phyloP scores from a whole-genome alignment of 2,113 vertebrate species.

The Gallinago undulata region DNA sequence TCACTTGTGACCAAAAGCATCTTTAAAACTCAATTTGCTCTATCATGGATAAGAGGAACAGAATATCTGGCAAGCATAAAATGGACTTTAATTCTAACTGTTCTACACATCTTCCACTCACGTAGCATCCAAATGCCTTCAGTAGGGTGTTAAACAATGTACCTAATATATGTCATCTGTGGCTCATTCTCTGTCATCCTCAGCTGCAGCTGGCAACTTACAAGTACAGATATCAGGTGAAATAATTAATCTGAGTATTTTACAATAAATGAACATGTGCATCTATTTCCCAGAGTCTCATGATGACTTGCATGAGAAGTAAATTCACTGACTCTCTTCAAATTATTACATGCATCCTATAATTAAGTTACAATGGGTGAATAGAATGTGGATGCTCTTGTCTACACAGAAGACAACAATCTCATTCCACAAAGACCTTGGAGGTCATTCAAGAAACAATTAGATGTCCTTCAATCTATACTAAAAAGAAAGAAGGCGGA shows the following conservation, averaged over 20 bases:
- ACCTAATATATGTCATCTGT: background rate
- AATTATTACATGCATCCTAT: constrained; percentile 81
- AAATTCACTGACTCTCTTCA: constrained; percentile 79
- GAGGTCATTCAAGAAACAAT: constrained; percentile 81
- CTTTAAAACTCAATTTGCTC: constrained; percentile 6
- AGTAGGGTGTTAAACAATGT: background rate
- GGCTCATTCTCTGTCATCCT: constrained; percentile 10
- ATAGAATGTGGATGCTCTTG: constrained; percentile 75
- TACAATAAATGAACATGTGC: constrained; percentile 78
- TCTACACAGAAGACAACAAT: constrained; percentile 78
- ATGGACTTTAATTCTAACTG: background rate
- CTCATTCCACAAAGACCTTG: constrained; percentile 78
- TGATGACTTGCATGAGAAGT: constrained; percentile 70
- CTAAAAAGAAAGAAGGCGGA: constrained; percentile 62
- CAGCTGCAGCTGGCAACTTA: constrained; percentile 70
- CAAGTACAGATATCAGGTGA: constrained; percentile 73
- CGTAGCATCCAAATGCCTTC: background rate
- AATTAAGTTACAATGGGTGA: constrained; percentile 80
- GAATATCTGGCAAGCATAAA: constrained; percentile 24
- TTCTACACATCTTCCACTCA: background rate
- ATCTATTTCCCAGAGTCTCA: constrained; percentile 75
- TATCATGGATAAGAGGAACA: background rate
- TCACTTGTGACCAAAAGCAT: background rate
- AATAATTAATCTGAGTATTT: constrained; percentile 81
- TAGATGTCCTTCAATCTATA: constrained; percentile 70